Conservation (phyloP, 1,140 invertebrate genomes). For the Drosophila sucinea region DNA sequence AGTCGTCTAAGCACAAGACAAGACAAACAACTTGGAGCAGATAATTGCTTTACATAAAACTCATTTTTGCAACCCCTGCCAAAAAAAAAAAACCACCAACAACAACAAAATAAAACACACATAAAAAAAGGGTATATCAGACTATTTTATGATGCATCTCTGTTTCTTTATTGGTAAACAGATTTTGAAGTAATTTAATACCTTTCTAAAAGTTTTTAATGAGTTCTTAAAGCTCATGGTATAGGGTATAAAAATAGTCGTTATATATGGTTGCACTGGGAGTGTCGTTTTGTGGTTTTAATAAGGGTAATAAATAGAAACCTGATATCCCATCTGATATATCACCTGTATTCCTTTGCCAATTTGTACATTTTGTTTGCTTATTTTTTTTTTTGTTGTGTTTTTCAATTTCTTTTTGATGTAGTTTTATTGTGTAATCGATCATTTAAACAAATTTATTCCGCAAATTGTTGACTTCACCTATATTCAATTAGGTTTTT, state of each 20-base stretch:
- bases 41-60: slow-evolving; percentile 12
- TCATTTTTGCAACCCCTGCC: neutral
- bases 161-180: too few species aligned
- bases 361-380: neutral
- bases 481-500: too few species aligned
- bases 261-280: neutral
- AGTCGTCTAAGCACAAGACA: slow-evolving; percentile 30
- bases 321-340: slow-evolving; percentile 1
- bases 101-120: neutral
- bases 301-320: slow-evolving; percentile 7
- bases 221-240: neutral
- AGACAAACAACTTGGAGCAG: slow-evolving; percentile 13
- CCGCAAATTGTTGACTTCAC: too few species aligned
- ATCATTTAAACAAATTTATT: neutral
- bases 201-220: neutral
- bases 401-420: neutral
- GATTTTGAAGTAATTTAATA: too few species aligned
- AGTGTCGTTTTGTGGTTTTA: neutral
- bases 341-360: neutral
- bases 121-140: neutral
- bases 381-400: neutral
- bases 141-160: neutral
- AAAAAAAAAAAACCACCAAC: neutral
- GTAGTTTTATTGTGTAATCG: neutral
- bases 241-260: neutral